Evolutionary conservation across 1,140 invertebrate species (phyloP).

Genomic region (Galleria mellonella): DNA sequence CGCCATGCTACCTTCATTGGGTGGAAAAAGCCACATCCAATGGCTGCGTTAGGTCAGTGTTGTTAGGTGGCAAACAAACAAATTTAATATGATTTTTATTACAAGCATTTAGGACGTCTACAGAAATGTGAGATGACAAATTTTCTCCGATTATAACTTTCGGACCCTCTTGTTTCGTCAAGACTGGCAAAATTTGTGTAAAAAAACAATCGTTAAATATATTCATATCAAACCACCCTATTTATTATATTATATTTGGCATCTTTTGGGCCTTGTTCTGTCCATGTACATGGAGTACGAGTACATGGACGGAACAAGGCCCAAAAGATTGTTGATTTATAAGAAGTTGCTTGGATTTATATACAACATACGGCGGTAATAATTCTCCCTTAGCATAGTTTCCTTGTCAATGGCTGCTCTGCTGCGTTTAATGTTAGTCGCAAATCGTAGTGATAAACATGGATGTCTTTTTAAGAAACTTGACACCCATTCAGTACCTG

Average conservation of each 20-base stretch:
- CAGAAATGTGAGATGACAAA: constrained; percentile 7
- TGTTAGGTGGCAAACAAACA: constrained; percentile 30
- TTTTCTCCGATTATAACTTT: constrained; percentile 7
- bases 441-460: too few species aligned
- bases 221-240: constrained; percentile 49
- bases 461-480: not conserved
- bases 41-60: constrained; percentile 46
- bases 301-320: too few species aligned
- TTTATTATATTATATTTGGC: constrained; percentile 37
- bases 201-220: constrained; percentile 51
- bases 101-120: constrained; percentile 20
- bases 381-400: constrained; percentile 26
- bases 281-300: constrained; percentile 41
- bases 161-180: not conserved
- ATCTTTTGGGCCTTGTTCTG: constrained; percentile 27
- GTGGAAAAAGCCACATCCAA: constrained; percentile 47
- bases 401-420: too few species aligned
- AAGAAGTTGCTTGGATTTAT: constrained; percentile 52
- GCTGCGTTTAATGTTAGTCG: too few species aligned
- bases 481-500: not conserved
- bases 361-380: constrained; percentile 47
- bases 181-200: constrained; percentile 18
- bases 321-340: too few species aligned
- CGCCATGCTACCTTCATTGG: constrained; percentile 38
- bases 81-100: constrained; percentile 32